Evolutionary conservation across 2,797 vertebrate genomes (phyloP), one percentile per base, ranked within the genome.

Genomic region (Caiman crocodilus): DNA sequence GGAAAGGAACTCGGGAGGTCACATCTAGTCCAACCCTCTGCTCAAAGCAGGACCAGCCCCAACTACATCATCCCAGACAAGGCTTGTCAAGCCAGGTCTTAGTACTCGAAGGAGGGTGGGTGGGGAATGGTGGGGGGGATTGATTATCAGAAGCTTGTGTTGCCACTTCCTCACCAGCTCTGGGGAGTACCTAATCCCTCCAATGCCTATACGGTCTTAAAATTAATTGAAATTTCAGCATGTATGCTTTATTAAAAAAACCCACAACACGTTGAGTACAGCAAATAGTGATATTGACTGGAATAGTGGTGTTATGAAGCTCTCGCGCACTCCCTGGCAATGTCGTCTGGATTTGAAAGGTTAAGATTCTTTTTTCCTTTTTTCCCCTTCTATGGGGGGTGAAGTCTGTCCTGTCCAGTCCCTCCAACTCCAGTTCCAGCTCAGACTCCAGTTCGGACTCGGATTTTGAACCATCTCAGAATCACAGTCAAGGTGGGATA

Each of bases 391-490:
- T 95, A 91, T 96, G 94, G 81, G 92, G 95, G 95, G 94, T 98
- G 98, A 98, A 99, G 97, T 99, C 99, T 0, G 98, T 98, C 79
- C 98, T 98, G 75, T 99, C 99, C 69, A 99, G 99, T 97, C 98
- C 98, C 14, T 99, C 99, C 89, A 99, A 99, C 97, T 99, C 99
- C 97, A 99, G 99, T 96, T 99, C 99, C 93, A 99, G 99, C 94
- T 99, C 99, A 0, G 99, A 99, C 95, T 99, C 99, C 96, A 99
- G 99, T 96, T 99, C 99, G 0, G 99, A 99, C 93, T 99, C 99
- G 0, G 99, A 99, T 96, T 99, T 99, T 28, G 99, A 99, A 94
- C 99, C 99, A 0, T 98, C 98, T 89, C 99, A 99, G 98, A 99
- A 99, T 98, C 99, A 98, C 98, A 99, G 99, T 71, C 99, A 99